Evolutionary conservation across 2,113 vertebrate genomes (phyloP).

Genomic region (Thamnaconus septentrionalis): DNA sequence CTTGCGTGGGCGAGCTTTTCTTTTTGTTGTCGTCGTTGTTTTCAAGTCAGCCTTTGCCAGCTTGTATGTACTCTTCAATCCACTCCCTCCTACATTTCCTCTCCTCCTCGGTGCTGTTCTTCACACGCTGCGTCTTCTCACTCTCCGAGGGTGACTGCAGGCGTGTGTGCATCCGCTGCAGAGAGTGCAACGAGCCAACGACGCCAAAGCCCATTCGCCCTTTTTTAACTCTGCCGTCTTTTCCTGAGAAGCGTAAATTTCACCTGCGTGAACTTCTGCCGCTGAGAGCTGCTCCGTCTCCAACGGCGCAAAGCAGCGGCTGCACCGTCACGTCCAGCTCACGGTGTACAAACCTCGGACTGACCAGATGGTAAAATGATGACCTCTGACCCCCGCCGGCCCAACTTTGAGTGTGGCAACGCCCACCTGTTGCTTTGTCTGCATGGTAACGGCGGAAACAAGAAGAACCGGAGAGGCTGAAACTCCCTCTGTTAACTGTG

Average conservation of each 20-base stretch:
- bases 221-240: constrained; percentile 8
- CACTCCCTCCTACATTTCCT: not conserved
- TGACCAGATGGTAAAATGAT: no score
- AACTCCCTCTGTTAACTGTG: constrained; percentile 38
- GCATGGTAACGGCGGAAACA: constrained; percentile 45
- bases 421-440: constrained; percentile 28
- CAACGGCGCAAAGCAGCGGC: constrained; percentile 10
- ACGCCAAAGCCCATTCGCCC: not conserved
- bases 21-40: not conserved
- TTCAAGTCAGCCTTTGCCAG: constrained; percentile 5
- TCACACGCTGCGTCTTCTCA: constrained; percentile 5
- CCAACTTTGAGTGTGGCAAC: constrained; percentile 20
- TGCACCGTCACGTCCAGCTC: constrained; percentile 1
- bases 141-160: constrained; percentile 17
- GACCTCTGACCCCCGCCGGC: no score
- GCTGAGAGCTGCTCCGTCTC: not conserved
- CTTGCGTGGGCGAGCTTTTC: not conserved
- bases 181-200: constrained; percentile 36
- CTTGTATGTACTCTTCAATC: not conserved
- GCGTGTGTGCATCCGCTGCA: constrained; percentile 26
- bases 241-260: no score
- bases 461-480: not conserved
- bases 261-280: no score
- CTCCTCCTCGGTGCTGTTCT: no score
- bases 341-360: no score